phyloP scores from a whole-genome alignment of 2,113 vertebrate genomes.

The Chionomys nivalis region DNA sequence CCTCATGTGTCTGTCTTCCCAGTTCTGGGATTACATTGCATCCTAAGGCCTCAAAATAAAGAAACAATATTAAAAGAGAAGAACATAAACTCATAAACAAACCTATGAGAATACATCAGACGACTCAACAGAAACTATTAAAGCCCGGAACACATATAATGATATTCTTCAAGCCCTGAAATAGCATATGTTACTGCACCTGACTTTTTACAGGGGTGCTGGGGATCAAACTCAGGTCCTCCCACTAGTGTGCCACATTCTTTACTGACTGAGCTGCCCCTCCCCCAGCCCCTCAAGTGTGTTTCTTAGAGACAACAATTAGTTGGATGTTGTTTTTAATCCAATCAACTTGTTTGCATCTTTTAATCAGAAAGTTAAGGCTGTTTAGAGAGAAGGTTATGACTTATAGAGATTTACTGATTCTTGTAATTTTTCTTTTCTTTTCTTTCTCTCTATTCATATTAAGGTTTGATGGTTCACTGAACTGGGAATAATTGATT shows the following conservation, averaged over 20 bases:
- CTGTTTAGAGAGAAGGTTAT: neutral
- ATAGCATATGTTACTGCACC: neutral
- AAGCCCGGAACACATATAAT: neutral
- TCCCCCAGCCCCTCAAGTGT: too few species aligned
- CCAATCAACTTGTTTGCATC: neutral
- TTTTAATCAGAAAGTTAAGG: neutral
- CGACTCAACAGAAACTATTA: neutral
- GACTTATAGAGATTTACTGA: neutral
- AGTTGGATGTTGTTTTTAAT: neutral
- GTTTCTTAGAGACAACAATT: neutral
- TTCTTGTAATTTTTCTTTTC: neutral
- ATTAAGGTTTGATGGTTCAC: neutral
- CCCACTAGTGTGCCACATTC: neutral
- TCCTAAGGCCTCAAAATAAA: neutral
- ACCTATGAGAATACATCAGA: neutral
- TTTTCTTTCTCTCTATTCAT: neutral
- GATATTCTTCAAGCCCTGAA: neutral
- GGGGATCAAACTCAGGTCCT: neutral
- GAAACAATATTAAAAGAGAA: neutral
- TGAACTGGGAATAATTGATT: neutral
- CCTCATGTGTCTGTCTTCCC: neutral
- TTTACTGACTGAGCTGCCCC: neutral
- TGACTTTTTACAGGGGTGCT: neutral
- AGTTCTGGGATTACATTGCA: too few species aligned
- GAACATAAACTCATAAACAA: neutral